Evolutionary conservation across 1,140 invertebrate species (phyloP), one percentile per base, ranked within the genome.

Genomic region (Psix sp.): DNA sequence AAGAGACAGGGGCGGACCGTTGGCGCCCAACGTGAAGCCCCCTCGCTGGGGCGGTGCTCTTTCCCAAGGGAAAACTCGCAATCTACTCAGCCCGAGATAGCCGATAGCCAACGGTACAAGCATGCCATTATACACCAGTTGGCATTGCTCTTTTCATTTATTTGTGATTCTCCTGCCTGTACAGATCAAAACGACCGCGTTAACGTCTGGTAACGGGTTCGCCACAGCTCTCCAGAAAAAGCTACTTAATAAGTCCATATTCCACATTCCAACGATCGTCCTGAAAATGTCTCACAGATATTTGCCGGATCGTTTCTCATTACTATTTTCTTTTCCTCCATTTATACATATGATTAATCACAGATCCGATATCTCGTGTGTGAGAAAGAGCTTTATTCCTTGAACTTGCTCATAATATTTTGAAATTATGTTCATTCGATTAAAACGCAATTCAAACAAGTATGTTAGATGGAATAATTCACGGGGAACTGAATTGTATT

Each of bases 71-170:
- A 65, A 65, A 52, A 63, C 68, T 72, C 76, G 80, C 82, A 85
- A 85, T 85, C 81, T 80, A 85, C 77, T n/a, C n/a, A n/a, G 77
- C 63, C 48, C 29, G 51, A 79, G 79, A 82, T 82, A 77, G 79
- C 79, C 80, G 81, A 85, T 83, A 76, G 77, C 68, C 63, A 82
- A 80, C 73, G 66, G 63, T 42, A 74, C 72, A 51, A 52, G 57
- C 66, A 62, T 67, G 65, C 57, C 66, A 70, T 81, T 77, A 73
- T 68, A 75, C 54, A 65, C 52, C 71, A 65, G 51, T 70, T 57
- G 62, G 62, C 52, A 46, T 65, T 57, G 31, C 49, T 42, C 62
- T 29, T 70, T 72, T 74, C 54, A 46, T 63, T 48, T 66, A 67
- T 59, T 70, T 48, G 62, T 39, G 38, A 65, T 72, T 74, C 66